These are phyloP conservation scores for Xenopus borealis DNA, from an alignment of 2,113 vertebrate species.

Conservation along the genomic window DNA sequence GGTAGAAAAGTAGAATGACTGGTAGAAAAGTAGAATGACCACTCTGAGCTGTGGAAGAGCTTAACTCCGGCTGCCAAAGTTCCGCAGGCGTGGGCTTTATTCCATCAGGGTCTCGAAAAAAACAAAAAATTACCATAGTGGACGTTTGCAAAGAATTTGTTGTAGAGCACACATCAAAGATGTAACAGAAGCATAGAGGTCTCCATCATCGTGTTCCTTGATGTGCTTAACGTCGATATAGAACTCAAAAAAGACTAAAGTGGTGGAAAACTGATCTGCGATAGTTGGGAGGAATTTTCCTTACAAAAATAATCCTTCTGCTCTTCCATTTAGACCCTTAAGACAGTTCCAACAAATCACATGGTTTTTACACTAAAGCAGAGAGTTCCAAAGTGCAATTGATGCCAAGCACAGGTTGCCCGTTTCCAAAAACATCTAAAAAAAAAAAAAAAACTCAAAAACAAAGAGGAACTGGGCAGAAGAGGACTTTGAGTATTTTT, in stretches of 20 bases:
- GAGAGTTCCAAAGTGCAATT: constrained; percentile 33
- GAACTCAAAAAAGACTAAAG: no score
- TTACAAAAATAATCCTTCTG: constrained; percentile 27
- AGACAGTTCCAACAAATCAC: neutral
- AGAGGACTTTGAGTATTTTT: constrained; percentile 2
- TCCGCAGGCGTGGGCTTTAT: no score
- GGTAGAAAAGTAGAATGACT: no score
- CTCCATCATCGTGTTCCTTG: no score
- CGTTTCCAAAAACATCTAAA: neutral
- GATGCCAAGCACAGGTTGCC: constrained; percentile 22
- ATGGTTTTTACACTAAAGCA: neutral
- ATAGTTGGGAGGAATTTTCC: constrained; percentile 45
- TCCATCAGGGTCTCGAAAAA: neutral
- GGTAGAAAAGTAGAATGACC: no score
- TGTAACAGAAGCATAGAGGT: no score
- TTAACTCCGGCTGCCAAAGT: no score
- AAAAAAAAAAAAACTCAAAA: neutral
- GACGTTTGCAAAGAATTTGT: no score
- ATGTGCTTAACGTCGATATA: no score
- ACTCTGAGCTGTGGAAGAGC: no score
- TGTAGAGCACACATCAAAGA: no score
- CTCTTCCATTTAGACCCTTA: neutral
- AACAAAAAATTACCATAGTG: no score
- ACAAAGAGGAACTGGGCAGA: neutral
- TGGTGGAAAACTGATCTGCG: constrained; percentile 22